Conservation (phyloP, 2,113 vertebrate species). For the Phodopus roborovskii region DNA sequence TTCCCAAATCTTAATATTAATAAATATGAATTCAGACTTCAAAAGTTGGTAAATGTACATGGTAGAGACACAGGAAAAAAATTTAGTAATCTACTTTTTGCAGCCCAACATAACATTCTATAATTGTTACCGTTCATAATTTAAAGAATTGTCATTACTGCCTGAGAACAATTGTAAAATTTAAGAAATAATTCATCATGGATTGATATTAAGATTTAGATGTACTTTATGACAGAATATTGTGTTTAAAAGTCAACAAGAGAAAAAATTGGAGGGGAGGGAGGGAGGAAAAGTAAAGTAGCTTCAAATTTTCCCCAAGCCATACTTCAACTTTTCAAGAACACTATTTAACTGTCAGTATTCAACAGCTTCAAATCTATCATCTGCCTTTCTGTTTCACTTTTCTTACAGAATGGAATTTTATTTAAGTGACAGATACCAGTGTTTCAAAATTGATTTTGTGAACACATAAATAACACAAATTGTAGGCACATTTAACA, state of each 20-base stretch:
- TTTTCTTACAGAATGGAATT: conserved; percentile 24
- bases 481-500: conserved; percentile 56
- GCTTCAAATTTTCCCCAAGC: conserved; percentile 52
- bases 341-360: conserved; percentile 52
- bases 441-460: conserved; percentile 67
- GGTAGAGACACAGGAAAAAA: not conserved
- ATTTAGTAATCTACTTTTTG: not conserved
- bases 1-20: not conserved
- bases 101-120: not conserved
- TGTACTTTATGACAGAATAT: not conserved
- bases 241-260: not conserved
- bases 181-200: not conserved
- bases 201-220: not conserved
- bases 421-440: conserved; percentile 58
- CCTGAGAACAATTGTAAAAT: not conserved
- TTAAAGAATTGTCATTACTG: not conserved
- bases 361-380: conserved; percentile 46
- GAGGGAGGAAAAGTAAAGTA: conserved; percentile 44
- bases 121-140: not conserved
- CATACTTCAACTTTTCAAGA: conserved; percentile 47
- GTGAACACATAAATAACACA: conserved; percentile 63
- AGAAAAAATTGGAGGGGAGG: not conserved
- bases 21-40: not conserved
- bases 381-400: conserved; percentile 41
- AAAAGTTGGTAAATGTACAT: not conserved